These are phyloP conservation scores for Apomyelois bistriatella DNA, from an alignment of 2,888 invertebrate species.

Conservation along the genomic window DNA sequence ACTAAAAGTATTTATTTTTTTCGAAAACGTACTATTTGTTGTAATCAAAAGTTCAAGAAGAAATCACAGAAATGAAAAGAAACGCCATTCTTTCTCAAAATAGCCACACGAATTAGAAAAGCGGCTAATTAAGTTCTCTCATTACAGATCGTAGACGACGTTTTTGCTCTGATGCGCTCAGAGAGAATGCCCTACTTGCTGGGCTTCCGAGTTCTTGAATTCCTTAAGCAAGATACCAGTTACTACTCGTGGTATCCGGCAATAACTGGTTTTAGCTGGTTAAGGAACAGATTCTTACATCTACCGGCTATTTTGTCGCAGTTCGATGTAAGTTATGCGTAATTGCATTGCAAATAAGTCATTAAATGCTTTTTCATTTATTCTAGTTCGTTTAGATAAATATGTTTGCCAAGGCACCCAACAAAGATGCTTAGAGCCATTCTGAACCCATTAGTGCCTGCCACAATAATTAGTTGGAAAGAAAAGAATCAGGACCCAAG, in stretches of 20 bases:
- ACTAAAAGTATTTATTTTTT: no score
- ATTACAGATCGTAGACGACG: constrained; percentile 67
- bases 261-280: constrained; percentile 60
- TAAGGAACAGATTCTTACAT: constrained; percentile 63
- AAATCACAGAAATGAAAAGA: background rate
- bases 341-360: background rate
- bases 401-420: no score
- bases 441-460: no score
- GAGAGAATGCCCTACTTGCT: constrained; percentile 44
- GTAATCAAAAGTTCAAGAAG: no score
- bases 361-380: no score
- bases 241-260: constrained; percentile 71
- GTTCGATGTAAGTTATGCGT: constrained; percentile 54
- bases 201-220: constrained; percentile 61
- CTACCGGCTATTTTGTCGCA: constrained; percentile 44
- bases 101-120: background rate
- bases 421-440: no score
- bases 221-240: constrained; percentile 60
- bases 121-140: background rate
- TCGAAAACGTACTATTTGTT: no score
- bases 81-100: background rate
- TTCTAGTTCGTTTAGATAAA: no score
- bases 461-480: no score
- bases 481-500: no score
- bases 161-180: constrained; percentile 67